phyloP scores from a whole-genome alignment of 2,797 vertebrate genomes.

The Podargus strigoides region DNA sequence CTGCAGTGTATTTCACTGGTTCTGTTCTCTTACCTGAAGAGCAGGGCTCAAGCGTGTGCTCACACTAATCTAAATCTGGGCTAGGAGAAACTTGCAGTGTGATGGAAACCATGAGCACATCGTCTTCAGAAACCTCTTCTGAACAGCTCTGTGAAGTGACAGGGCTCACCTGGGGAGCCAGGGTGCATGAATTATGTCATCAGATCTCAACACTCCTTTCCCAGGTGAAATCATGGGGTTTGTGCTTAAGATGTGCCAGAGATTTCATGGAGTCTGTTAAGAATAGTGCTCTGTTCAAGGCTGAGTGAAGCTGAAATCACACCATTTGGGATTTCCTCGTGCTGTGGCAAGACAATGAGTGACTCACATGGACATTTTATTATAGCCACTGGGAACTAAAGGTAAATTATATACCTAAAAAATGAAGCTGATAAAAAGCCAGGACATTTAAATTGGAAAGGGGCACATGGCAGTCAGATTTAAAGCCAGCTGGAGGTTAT shows the following conservation, averaged over 20 bases:
- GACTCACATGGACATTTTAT: background rate
- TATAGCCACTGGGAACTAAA: background rate
- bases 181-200: rapidly evolving
- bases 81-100: background rate
- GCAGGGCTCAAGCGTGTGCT: background rate
- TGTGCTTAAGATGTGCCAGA: background rate
- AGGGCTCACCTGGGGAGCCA: background rate
- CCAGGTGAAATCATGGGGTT: rapidly evolving
- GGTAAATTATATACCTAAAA: background rate
- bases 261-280: background rate
- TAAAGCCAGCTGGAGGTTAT: slow-evolving; percentile 7
- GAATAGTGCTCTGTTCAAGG: background rate
- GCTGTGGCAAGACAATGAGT: background rate
- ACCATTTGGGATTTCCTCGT: background rate
- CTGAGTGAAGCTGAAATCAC: background rate
- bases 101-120: rapidly evolving
- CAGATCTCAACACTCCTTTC: background rate
- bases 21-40: background rate
- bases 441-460: background rate
- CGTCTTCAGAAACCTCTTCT: background rate
- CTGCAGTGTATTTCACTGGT: background rate
- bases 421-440: background rate
- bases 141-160: background rate
- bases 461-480: background rate
- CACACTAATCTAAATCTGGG: rapidly evolving